phyloP scores from a whole-genome alignment of 2,797 vertebrate genomes.

The Chaenodraco wilsoni region DNA sequence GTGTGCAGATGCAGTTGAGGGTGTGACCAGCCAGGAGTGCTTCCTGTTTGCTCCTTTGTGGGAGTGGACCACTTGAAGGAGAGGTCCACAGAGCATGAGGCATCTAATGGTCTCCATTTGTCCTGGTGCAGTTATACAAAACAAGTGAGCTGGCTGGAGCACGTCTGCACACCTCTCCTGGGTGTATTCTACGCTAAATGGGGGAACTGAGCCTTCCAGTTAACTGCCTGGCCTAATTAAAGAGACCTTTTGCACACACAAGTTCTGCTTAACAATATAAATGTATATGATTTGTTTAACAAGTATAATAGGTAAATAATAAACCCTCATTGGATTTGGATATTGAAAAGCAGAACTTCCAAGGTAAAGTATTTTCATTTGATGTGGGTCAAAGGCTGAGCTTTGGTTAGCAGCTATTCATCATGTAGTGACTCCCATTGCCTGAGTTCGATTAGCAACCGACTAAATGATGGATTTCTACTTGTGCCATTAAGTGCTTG shows the following conservation, averaged over 20 bases:
- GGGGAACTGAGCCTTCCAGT: conserved; percentile 12
- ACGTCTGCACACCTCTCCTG: conserved; percentile 23
- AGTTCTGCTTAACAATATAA: background rate
- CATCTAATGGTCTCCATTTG: conserved; percentile 37
- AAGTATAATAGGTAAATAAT: background rate
- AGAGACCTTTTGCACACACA: background rate
- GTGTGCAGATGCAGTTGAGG: conserved; percentile 83
- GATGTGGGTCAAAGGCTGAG: conserved; percentile 7
- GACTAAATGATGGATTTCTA: conserved; percentile 34
- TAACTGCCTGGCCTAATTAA: background rate
- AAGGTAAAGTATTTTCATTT: conserved; percentile 32
- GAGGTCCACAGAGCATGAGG: conserved; percentile 29
- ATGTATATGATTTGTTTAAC: conserved; percentile 10
- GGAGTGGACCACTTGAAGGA: conserved; percentile 32
- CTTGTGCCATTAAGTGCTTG: conserved; percentile 40
- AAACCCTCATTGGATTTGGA: background rate
- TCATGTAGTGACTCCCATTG: background rate
- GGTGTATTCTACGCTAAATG: conserved; percentile 34
- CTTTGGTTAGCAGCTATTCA: conserved; percentile 16
- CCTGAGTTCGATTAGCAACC: background rate
- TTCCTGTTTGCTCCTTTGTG: conserved; percentile 69
- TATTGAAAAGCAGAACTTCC: conserved; percentile 11
- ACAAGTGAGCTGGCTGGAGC: conserved; percentile 13
- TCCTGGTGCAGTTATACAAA: conserved; percentile 24
- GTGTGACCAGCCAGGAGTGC: conserved; percentile 78